Conservation (phyloP, 2,113 vertebrate species). For the Lethenteron reissneri region DNA sequence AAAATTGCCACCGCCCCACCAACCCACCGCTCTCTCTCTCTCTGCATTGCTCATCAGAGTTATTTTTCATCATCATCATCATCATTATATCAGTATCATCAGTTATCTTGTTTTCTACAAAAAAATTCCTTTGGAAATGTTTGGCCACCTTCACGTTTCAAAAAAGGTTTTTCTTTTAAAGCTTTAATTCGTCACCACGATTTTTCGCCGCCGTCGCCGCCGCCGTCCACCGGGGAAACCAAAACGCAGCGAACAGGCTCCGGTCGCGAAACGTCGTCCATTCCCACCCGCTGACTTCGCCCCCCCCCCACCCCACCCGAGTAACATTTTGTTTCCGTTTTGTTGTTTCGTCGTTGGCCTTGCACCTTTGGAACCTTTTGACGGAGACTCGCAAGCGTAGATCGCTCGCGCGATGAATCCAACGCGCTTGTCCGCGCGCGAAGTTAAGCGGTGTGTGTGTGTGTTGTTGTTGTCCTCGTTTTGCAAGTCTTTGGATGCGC, state of each 20-base stretch:
- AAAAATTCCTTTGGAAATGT: slow-evolving; percentile 6
- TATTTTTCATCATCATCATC: no score
- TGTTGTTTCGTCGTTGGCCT: no score
- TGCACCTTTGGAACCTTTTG: slow-evolving; percentile 13
- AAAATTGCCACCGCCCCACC: slow-evolving; percentile 13
- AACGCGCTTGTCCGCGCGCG: no score
- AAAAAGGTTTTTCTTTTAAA: slow-evolving; percentile 1
- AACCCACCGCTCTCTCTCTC: background rate
- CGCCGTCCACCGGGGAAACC: background rate
- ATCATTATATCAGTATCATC: background rate
- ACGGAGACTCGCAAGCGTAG: slow-evolving; percentile 99
- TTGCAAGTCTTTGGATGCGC: no score
- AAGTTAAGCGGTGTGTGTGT: no score
- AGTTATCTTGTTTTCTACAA: background rate
- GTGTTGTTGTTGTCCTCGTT: no score
- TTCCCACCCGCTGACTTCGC: background rate
- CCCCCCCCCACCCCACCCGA: no score
- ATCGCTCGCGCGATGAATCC: slow-evolving; percentile 59
- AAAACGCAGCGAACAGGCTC: no score
- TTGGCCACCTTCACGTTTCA: background rate
- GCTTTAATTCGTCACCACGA: background rate
- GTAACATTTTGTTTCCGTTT: background rate
- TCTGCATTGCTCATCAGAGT: background rate
- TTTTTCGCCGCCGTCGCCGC: background rate
- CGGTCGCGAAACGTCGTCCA: background rate